phyloP scores from a whole-genome alignment of 2,888 invertebrate genomes.

The Aethes cnicana region DNA sequence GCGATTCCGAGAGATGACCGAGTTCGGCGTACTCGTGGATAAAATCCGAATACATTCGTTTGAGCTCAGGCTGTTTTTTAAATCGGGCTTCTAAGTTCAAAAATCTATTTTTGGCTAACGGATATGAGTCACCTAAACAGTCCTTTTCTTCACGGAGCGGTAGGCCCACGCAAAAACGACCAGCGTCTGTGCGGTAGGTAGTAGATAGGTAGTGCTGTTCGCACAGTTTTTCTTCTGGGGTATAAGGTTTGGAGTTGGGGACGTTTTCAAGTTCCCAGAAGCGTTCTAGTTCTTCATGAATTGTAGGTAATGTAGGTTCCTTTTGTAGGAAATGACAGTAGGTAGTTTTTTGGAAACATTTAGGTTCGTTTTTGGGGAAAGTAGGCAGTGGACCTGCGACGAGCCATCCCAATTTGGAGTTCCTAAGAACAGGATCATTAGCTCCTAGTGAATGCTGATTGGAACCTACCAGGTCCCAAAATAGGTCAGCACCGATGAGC shows the following conservation, averaged over 20 bases:
- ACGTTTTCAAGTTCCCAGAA: conserved; percentile 24
- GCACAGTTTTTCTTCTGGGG: conserved; percentile 5
- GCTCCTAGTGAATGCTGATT: not conserved
- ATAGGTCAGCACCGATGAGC: not conserved
- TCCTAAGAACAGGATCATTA: not conserved
- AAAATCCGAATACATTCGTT: too few species aligned
- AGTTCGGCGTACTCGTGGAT: too few species aligned
- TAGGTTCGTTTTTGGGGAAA: not conserved
- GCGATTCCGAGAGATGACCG: too few species aligned
- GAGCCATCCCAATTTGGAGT: not conserved
- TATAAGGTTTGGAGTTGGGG: not conserved
- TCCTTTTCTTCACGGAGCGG: conserved; percentile 7
- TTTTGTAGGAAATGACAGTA: conserved; percentile 2
- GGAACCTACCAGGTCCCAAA: not conserved
- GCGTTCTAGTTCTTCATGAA: conserved; percentile 4
- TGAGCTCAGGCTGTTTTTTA: conserved; percentile 9
- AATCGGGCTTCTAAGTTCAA: conserved; percentile 16
- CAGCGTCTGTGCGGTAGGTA: conserved; percentile 3
- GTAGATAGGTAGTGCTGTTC: conserved; percentile 15
- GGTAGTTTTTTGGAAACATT: not conserved
- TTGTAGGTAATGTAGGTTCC: not conserved
- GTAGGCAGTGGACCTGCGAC: not conserved
- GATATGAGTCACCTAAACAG: conserved; percentile 16
- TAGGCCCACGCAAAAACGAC: conserved; percentile 22
- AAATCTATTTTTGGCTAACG: conserved; percentile 7